Conservation (phyloP, 2,113 vertebrate genomes). For the Prolemur simus region DNA sequence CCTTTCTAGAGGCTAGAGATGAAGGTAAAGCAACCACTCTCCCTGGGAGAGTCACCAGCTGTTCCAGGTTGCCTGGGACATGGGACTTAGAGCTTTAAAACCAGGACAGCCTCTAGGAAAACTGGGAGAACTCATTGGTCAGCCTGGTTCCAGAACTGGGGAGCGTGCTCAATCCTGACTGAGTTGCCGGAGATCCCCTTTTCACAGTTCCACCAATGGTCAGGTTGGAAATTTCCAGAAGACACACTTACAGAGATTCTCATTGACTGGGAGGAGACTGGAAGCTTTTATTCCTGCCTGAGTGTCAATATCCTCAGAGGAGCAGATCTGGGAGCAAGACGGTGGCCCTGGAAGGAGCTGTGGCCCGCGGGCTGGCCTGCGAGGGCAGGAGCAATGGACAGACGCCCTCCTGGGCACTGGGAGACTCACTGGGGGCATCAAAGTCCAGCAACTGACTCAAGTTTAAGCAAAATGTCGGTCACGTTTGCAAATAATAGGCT, state of each 20-base stretch:
- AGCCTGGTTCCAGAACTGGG: neutral
- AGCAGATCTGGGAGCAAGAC: neutral
- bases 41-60: neutral
- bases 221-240: constrained; percentile 43
- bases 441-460: neutral
- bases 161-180: neutral
- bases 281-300: neutral
- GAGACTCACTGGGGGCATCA: neutral
- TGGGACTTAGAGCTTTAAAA: neutral
- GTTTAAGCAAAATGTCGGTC: neutral
- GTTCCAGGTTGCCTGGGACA: neutral
- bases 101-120: neutral
- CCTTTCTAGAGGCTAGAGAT: constrained; percentile 17
- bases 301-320: neutral
- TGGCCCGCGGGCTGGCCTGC: neutral
- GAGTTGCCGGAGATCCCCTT: neutral
- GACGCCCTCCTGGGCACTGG: fast-evolving
- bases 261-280: neutral
- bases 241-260: neutral
- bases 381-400: neutral
- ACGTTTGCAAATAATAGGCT: neutral
- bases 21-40: neutral
- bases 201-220: neutral
- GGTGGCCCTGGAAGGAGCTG: neutral
- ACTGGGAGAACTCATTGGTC: neutral